These are phyloP conservation scores for Therioaphis trifolii DNA, from an alignment of 2,888 invertebrate species.

Conservation along the genomic window DNA sequence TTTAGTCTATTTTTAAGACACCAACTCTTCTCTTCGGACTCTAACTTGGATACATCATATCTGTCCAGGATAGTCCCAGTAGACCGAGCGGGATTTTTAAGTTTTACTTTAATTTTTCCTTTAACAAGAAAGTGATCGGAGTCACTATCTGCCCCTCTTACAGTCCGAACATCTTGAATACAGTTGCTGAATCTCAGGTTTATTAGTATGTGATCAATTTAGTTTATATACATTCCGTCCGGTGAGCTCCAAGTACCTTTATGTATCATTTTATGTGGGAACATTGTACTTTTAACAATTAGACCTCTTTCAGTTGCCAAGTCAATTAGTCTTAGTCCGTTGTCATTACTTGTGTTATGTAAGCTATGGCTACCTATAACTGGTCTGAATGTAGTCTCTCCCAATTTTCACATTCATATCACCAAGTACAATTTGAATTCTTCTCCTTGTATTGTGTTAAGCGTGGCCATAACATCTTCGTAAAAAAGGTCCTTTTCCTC, in stretches of 20 bases:
- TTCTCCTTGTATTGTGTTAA: conserved; percentile 11
- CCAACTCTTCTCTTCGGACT: not conserved
- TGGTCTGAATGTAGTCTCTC: not conserved
- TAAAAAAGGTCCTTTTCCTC: too few species aligned
- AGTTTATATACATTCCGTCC: too few species aligned
- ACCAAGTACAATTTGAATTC: conserved; percentile 11
- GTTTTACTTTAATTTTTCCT: conserved; percentile 1
- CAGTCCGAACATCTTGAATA: conserved; percentile 1
- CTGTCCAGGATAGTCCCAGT: not conserved
- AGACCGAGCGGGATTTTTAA: not conserved
- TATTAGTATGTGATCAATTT: too few species aligned
- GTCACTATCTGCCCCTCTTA: conserved; percentile 23
- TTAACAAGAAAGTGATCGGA: conserved; percentile 3
- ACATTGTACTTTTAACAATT: not conserved
- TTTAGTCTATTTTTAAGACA: conserved; percentile 23
- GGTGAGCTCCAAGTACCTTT: too few species aligned
- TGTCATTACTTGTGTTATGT: conserved; percentile 2
- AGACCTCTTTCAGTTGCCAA: not conserved
- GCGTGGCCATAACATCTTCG: not conserved
- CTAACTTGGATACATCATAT: conserved; percentile 32
- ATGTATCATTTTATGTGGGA: too few species aligned
- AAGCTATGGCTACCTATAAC: not conserved
- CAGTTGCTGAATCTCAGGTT: not conserved
- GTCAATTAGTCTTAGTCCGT: not conserved
- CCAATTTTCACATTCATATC: not conserved